These are phyloP conservation scores for Amyelois transitella DNA, from an alignment of 1,140 invertebrate species.

Conservation along the genomic window DNA sequence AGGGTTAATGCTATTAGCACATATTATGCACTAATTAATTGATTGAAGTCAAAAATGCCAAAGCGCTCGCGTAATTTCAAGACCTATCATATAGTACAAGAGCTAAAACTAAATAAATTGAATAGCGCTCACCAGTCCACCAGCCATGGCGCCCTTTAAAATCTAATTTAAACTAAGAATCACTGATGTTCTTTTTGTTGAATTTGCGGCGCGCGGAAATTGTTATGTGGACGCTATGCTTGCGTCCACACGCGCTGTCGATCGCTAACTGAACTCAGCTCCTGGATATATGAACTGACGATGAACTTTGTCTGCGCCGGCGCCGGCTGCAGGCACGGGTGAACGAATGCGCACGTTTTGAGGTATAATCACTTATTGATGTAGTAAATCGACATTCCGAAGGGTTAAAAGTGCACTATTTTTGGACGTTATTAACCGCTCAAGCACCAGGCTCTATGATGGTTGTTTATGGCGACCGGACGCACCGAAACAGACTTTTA, in stretches of 20 bases:
- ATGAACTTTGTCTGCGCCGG: slow-evolving; percentile 54
- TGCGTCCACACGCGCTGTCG: slow-evolving; percentile 42
- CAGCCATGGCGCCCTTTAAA: slow-evolving; percentile 46
- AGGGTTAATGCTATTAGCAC: too few species aligned
- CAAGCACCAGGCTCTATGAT: slow-evolving; percentile 13
- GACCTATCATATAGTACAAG: too few species aligned
- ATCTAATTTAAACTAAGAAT: slow-evolving; percentile 51
- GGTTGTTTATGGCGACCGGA: background rate
- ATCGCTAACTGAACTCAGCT: slow-evolving; percentile 56
- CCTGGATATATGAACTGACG: slow-evolving; percentile 5
- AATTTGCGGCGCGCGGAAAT: slow-evolving; percentile 20
- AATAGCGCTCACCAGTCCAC: slow-evolving; percentile 38
- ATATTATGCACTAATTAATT: too few species aligned
- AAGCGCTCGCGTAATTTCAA: background rate
- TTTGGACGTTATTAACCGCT: slow-evolving; percentile 41
- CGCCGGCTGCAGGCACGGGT: slow-evolving; percentile 31
- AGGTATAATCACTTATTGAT: slow-evolving; percentile 31
- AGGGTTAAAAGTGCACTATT: slow-evolving; percentile 49
- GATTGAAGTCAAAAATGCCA: background rate
- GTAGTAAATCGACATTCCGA: slow-evolving; percentile 48
- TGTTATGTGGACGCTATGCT: slow-evolving; percentile 13
- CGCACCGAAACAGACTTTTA: background rate
- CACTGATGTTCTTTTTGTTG: slow-evolving; percentile 45
- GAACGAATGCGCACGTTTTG: slow-evolving; percentile 42
- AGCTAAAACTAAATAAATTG: slow-evolving; percentile 11